Percentiles rank a stretch among this genome's conserved stretches.
phyloP scores from a whole-genome alignment of 2,797 vertebrate genomes.

The Peromyscus aztecus region DNA sequence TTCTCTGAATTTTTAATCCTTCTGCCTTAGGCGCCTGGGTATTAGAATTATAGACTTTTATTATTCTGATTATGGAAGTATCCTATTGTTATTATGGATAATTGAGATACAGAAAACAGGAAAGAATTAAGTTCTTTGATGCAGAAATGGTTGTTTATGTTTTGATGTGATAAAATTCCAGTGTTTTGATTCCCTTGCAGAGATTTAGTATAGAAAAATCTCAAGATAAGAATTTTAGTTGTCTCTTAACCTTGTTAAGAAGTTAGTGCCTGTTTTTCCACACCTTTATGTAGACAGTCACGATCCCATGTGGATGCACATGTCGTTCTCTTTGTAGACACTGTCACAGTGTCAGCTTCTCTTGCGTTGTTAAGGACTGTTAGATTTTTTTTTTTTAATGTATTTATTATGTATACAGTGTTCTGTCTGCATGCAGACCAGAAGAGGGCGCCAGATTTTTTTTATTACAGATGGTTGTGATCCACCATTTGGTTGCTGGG shows the following conservation, averaged over 20 bases:
- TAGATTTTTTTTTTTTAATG: no score
- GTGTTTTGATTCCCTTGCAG: slow-evolving; percentile 2
- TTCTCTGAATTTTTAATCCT: not conserved
- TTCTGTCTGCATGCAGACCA: no score
- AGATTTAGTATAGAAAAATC: slow-evolving; percentile 35
- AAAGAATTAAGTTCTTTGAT: slow-evolving; percentile 40
- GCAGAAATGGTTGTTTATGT: slow-evolving; percentile 27
- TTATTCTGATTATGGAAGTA: slow-evolving; percentile 29
- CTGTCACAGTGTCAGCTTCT: slow-evolving; percentile 42
- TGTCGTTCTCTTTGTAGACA: slow-evolving; percentile 14
- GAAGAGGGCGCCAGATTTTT: no score
- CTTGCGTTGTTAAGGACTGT: not conserved
- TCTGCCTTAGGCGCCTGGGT: not conserved
- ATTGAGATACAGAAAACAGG: slow-evolving; percentile 35
- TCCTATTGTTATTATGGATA: slow-evolving; percentile 13
- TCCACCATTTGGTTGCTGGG: no score
- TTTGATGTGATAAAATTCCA: slow-evolving; percentile 36
- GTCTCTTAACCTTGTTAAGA: not conserved
- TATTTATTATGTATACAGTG: no score
- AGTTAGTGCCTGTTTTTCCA: not conserved
- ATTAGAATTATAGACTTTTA: not conserved
- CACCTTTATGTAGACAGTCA: not conserved
- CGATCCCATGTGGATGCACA: not conserved
- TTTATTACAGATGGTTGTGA: no score
- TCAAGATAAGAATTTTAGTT: slow-evolving; percentile 14